phyloP scores from a whole-genome alignment of 2,888 invertebrate genomes.

The Erebia aethiops region DNA sequence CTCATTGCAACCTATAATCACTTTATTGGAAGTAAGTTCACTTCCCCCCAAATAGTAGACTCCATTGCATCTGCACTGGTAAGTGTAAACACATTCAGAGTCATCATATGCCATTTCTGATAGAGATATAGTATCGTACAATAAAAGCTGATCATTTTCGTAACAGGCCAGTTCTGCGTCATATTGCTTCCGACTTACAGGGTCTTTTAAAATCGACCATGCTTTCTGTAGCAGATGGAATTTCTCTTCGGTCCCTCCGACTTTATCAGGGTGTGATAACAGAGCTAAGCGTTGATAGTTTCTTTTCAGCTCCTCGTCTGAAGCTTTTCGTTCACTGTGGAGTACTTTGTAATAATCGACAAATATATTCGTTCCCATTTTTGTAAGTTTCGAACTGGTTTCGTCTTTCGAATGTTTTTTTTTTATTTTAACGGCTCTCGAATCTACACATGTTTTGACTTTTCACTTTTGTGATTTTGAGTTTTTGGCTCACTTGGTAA shows the following conservation, averaged over 20 bases:
- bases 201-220: slow-evolving; percentile 87
- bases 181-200: slow-evolving; percentile 84
- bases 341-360: slow-evolving; percentile 82
- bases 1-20: slow-evolving; percentile 86
- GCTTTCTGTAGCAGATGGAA: slow-evolving; percentile 84
- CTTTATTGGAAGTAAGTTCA: slow-evolving; percentile 53
- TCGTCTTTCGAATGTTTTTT: too few species aligned
- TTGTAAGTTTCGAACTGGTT: background rate
- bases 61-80: slow-evolving; percentile 88
- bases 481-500: too few species aligned
- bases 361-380: slow-evolving; percentile 24
- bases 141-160: slow-evolving; percentile 81
- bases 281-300: slow-evolving; percentile 84
- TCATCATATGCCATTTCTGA: slow-evolving; percentile 72
- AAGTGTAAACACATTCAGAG: slow-evolving; percentile 66
- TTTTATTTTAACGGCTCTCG: background rate
- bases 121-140: slow-evolving; percentile 83
- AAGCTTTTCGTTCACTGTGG: slow-evolving; percentile 77
- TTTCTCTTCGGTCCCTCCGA: slow-evolving; percentile 48
- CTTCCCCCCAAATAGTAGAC: slow-evolving; percentile 71
- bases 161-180: slow-evolving; percentile 84
- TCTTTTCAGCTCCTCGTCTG: slow-evolving; percentile 83
- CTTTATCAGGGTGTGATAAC: slow-evolving; percentile 85
- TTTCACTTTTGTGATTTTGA: too few species aligned
- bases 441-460: too few species aligned